A percentile compares a stretch with the other conserved stretches of the same genome.
Conservation (phyloP, 2,888 invertebrate species). For the Gymnocheta viridis region DNA sequence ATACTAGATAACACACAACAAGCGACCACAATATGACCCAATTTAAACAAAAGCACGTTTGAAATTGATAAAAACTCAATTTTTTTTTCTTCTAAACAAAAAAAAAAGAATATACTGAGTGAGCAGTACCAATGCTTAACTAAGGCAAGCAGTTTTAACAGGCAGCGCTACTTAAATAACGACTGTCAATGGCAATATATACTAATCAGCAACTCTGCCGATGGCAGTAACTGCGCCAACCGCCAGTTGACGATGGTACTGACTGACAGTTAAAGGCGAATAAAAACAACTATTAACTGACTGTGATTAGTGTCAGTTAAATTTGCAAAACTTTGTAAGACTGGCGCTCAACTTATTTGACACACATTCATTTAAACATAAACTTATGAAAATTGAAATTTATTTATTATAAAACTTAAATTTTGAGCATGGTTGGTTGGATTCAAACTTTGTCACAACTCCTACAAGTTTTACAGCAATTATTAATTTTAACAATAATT, state of each 20-base stretch:
- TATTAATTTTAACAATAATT: background rate
- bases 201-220: background rate
- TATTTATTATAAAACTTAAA: background rate
- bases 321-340: background rate
- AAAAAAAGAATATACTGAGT: conserved; percentile 10
- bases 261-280: background rate
- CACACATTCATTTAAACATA: background rate
- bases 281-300: background rate
- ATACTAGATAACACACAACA: conserved; percentile 25
- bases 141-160: background rate
- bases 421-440: background rate
- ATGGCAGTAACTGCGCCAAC: background rate
- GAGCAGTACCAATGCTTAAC: background rate
- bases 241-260: background rate
- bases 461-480: background rate
- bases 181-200: background rate
- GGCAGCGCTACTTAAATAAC: background rate
- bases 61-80: conserved; percentile 32
- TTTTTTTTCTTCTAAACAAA: conserved; percentile 15
- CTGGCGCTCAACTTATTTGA: conserved; percentile 11
- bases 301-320: background rate
- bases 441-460: background rate
- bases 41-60: conserved; percentile 66
- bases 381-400: background rate
- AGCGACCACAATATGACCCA: conserved; percentile 65